Conservation (phyloP, 2,888 invertebrate species). For the Tuta absoluta region DNA sequence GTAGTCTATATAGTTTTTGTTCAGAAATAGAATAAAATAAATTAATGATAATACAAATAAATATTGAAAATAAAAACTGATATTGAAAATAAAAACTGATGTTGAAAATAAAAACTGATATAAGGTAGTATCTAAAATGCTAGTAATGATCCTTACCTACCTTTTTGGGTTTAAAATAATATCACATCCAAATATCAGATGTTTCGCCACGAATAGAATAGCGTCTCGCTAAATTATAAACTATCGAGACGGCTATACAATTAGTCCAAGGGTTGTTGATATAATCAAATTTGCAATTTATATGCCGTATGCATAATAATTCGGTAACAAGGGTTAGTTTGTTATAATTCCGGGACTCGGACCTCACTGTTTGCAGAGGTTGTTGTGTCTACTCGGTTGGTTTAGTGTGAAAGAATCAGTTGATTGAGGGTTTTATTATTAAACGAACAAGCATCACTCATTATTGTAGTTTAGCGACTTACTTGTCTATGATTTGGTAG, state of each 20-base stretch:
- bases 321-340: slow-evolving; percentile 32
- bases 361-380: not conserved
- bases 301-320: slow-evolving; percentile 38
- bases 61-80: too few relatives aligned
- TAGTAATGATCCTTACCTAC: too few relatives aligned
- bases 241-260: slow-evolving; percentile 17
- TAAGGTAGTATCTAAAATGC: too few relatives aligned
- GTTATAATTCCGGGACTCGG: slow-evolving; percentile 5
- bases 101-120: too few relatives aligned
- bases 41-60: too few relatives aligned
- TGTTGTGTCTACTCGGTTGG: not conserved
- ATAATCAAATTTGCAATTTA: slow-evolving; percentile 43
- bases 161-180: not conserved
- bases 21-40: too few relatives aligned
- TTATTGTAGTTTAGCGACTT: too few relatives aligned
- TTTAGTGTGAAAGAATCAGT: not conserved
- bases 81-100: too few relatives aligned
- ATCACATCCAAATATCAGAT: not conserved
- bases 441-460: too few relatives aligned
- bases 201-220: not conserved
- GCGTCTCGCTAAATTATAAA: not conserved
- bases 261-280: slow-evolving; percentile 24
- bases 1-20: too few relatives aligned
- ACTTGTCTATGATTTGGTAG: too few relatives aligned
- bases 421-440: too few relatives aligned